Base-by-base conservation (phyloP, 2,797 vertebrate genomes). In the Sphenodon punctatus region DNA sequence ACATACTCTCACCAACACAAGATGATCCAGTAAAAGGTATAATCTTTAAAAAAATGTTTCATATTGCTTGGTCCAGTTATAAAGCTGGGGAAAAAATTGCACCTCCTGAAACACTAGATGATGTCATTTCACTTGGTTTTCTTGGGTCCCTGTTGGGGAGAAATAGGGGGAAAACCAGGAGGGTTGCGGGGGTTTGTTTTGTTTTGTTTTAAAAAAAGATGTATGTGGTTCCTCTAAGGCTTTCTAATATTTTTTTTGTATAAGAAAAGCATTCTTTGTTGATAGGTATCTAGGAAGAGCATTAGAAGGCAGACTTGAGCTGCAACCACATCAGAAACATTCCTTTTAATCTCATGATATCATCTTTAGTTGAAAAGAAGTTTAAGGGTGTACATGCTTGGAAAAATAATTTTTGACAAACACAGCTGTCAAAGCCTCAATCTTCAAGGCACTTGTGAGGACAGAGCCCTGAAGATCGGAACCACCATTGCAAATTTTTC, bases 401-500 rank as follows among this genome's bases (percentile, higher is more conserved):
- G n/a, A n/a, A n/a, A n/a, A n/a, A n/a, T n/a, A n/a, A n/a, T n/a
- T n/a, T n/a, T n/a, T n/a, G n/a, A n/a, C n/a, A n/a, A n/a, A n/a
- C n/a, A n/a, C n/a, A n/a, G n/a, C n/a, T n/a, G n/a, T n/a, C n/a
- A n/a, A n/a, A n/a, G n/a, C n/a, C n/a, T n/a, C n/a, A n/a, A n/a
- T n/a, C n/a, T n/a, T n/a, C n/a, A n/a, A n/a, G n/a, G n/a, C n/a
- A n/a, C n/a, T n/a, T n/a, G n/a, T n/a, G n/a, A n/a, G n/a, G n/a
- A n/a, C n/a, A n/a, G n/a, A n/a, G n/a, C n/a, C n/a, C n/a, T n/a
- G n/a, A n/a, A n/a, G n/a, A n/a, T n/a, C 12, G 5, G 4, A 60
- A 8, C 11, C 10, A 7, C 1, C 6, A 12, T 8, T 9, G 5
- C 0, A 0, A 72, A 55, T n/a, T 46, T 58, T 10, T n/a, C 4